Evolutionary conservation across 2,888 invertebrate genomes (phyloP).

Genomic region (Macrosiphum euphorbiae): DNA sequence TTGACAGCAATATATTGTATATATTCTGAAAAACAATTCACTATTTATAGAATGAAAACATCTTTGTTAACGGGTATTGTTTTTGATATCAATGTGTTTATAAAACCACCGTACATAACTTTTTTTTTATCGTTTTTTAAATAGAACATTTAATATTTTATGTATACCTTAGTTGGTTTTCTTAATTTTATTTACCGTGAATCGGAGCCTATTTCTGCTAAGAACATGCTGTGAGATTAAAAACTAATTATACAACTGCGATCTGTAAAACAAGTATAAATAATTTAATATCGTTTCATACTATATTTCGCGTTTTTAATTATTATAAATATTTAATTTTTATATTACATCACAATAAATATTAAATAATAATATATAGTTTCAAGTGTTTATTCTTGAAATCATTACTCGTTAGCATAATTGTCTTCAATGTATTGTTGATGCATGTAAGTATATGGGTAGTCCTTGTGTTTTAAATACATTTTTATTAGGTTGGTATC

Average conservation of each 20-base stretch:
- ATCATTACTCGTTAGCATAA: not conserved
- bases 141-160: not conserved
- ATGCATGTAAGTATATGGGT: not conserved
- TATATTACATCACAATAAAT: too few species aligned
- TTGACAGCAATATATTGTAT: not conserved
- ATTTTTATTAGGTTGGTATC: not conserved
- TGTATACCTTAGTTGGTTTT: not conserved
- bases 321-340: too few species aligned
- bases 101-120: not conserved
- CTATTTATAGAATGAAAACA: not conserved
- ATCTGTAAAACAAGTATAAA: not conserved
- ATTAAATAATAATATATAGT: not conserved
- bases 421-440: not conserved
- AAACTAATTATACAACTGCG: not conserved
- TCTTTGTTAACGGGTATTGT: too few species aligned
- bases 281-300: not conserved
- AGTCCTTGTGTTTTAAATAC: not conserved
- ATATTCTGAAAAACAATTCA: not conserved
- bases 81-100: not conserved
- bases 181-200: not conserved
- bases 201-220: not conserved
- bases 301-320: not conserved
- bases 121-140: not conserved
- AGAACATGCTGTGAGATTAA: not conserved
- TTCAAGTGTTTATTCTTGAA: not conserved